Conservation (phyloP, 2,113 vertebrate genomes). For the Oceanodroma tethys region DNA sequence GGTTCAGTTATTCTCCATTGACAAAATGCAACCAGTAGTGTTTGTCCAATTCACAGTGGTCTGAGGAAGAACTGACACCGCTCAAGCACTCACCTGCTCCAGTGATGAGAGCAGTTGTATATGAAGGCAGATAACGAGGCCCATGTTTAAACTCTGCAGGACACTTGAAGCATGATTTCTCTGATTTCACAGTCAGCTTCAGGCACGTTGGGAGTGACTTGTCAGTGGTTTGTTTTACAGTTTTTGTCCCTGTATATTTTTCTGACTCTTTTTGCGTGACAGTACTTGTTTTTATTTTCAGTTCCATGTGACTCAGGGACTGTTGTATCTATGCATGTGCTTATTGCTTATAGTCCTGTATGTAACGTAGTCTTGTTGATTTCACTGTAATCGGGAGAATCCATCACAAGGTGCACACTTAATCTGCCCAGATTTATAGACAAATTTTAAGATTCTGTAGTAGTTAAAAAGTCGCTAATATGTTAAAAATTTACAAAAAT, state of each 20-base stretch:
- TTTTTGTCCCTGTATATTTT: not conserved
- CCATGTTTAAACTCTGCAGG: not conserved
- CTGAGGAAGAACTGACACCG: not conserved
- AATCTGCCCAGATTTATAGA: not conserved
- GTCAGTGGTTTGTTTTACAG: not conserved
- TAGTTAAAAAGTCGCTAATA: not conserved
- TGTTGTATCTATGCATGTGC: not conserved
- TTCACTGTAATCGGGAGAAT: not conserved
- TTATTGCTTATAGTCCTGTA: not conserved
- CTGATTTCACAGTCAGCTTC: not conserved
- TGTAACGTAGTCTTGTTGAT: not conserved
- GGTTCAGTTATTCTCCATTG: not conserved
- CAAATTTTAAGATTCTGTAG: not conserved
- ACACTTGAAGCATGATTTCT: not conserved
- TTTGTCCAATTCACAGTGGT: not conserved
- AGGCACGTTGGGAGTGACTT: not conserved
- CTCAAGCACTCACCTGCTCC: rapidly evolving
- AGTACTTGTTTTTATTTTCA: not conserved
- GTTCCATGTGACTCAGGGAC: not conserved
- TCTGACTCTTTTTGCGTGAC: not conserved
- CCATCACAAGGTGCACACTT: not conserved
- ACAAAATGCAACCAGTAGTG: not conserved
- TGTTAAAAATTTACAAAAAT: not conserved
- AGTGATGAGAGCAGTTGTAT: rapidly evolving
- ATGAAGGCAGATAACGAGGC: not conserved